Percentiles rank a stretch among this genome's conserved stretches.
Evolutionary conservation across 2,888 invertebrate genomes (phyloP).

Genomic region (Halocaridina rubra): DNA sequence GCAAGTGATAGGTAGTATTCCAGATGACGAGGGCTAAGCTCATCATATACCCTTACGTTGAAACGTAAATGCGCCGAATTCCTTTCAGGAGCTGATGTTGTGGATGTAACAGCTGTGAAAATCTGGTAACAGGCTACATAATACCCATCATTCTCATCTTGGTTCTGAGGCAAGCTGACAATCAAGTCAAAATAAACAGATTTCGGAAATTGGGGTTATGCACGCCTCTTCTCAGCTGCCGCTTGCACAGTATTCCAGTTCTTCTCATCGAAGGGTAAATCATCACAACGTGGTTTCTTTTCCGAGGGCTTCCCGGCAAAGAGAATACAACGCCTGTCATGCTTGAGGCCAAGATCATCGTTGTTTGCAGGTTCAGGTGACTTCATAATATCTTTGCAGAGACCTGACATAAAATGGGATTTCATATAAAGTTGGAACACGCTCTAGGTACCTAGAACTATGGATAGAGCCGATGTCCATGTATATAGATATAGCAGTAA

Average conservation of each 20-base stretch:
- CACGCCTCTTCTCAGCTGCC: background rate
- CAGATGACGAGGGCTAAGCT: background rate
- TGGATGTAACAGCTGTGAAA: conserved; percentile 6
- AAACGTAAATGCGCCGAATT: background rate
- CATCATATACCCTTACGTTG: background rate
- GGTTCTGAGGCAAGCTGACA: background rate
- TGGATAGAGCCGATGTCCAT: too few relatives aligned
- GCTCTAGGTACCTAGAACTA: background rate
- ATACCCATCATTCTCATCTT: background rate
- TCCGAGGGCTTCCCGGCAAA: background rate
- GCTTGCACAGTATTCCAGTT: background rate
- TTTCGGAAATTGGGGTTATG: background rate
- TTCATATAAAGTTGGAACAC: background rate
- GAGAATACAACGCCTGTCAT: background rate
- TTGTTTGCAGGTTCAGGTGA: background rate
- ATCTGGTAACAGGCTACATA: background rate
- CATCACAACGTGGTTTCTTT: background rate
- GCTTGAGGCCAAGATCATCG: too few relatives aligned
- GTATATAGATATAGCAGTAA: too few relatives aligned
- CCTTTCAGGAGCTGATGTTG: background rate
- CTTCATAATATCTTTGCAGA: background rate
- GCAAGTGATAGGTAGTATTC: background rate
- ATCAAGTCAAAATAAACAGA: background rate
- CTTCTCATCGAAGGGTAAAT: background rate
- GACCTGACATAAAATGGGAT: background rate